Evolutionary conservation across 2,113 vertebrate species (phyloP).

Genomic region (Notothenia coriiceps): DNA sequence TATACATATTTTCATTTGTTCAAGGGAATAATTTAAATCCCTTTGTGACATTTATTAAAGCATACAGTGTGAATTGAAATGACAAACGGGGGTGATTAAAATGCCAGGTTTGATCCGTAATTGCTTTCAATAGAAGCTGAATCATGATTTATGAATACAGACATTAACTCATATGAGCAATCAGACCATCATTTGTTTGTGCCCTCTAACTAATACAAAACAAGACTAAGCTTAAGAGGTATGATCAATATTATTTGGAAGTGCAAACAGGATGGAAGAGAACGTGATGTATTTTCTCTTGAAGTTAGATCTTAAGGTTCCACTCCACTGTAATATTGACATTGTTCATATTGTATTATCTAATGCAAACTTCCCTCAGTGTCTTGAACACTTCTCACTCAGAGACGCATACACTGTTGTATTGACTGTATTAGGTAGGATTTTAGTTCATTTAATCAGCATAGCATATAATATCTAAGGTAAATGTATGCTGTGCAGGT

Average conservation of each 20-base stretch:
- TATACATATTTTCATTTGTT: no score
- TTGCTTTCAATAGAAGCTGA: slow-evolving; percentile 47
- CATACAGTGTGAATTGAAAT: slow-evolving; percentile 14
- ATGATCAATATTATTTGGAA: neutral
- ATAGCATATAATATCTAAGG: neutral
- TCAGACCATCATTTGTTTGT: slow-evolving; percentile 20
- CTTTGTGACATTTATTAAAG: slow-evolving; percentile 1
- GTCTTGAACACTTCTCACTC: neutral
- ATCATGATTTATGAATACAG: slow-evolving; percentile 38
- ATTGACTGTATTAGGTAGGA: neutral
- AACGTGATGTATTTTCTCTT: neutral
- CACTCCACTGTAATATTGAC: neutral
- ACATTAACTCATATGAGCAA: slow-evolving; percentile 34
- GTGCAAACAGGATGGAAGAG: neutral
- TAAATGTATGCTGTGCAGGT: slow-evolving; percentile 1
- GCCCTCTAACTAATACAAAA: neutral
- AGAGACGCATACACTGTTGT: no score
- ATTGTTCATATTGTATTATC: neutral
- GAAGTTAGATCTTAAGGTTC: neutral
- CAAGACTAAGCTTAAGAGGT: slow-evolving; percentile 9
- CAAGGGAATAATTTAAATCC: neutral
- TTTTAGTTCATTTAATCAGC: neutral
- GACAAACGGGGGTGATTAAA: slow-evolving; percentile 35
- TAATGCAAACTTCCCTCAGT: neutral
- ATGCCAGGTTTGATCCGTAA: slow-evolving; percentile 36